Evolutionary conservation across 2,888 invertebrate genomes (phyloP), one percentile per base, ranked within the genome.

Genomic region (Listrodromus nycthemerus): DNA sequence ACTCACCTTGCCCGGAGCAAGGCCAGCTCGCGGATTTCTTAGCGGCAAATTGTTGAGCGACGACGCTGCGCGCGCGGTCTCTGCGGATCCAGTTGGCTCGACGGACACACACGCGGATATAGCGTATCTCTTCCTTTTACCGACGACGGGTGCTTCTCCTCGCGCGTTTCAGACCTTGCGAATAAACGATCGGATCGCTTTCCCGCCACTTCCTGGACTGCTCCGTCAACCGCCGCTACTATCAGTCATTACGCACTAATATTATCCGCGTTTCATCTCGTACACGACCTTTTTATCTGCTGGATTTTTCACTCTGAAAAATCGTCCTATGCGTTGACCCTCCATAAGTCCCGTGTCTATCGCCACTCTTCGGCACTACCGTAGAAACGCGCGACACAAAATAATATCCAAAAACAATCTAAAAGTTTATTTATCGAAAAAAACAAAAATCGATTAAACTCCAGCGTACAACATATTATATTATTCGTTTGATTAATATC

Each of bases 1-100:
- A 78, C 33, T 84, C 78, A 91, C 91, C 91, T 91, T 91, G 91
- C 90, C 90, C 89, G 87, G 89, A 91, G 92, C 92, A 92, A 92
- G 91, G 91, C 89, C 91, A 75, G 41, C 71, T 55, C 55, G 89
- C 87, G 89, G 90, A 91, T 90, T 30, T 89, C 90, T 89, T 89
- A 87, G 86, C 87, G 87, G 89, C 88, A 89, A 89, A 89, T 91
- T 90, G 89, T 89, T 45, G 87, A 91, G 87, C 89, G 88, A 82
- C 75, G 75, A 16, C 75, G 24, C 2, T 21, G 65, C 33, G 19
- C 50, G 30, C 63, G 45, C 61, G 27, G 61, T 30, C 27, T 48
- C 63, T 30, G n/a, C 16, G 61, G 74, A 74, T 63, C 24, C 10
- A 58, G 55, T 55, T 27, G 30, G 24, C 13, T 13, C 33, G 55